Evolutionary conservation across 1,140 invertebrate genomes (phyloP).

Genomic region (Drosophila yakuba): DNA sequence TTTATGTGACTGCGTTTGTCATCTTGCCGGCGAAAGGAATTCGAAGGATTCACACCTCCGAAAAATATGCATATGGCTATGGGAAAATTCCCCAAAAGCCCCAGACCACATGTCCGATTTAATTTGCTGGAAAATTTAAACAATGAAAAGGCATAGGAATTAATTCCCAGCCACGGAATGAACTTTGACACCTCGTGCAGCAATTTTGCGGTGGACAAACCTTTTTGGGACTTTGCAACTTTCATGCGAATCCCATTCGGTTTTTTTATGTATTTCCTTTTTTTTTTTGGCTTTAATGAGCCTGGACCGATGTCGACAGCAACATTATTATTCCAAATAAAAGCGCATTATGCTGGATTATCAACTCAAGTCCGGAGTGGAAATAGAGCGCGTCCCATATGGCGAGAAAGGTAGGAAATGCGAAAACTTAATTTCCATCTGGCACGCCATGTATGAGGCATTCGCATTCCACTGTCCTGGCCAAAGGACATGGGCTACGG

Average conservation of each 20-base stretch:
- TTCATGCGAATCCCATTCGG: slow-evolving; percentile 39
- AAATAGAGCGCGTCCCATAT: slow-evolving; percentile 17
- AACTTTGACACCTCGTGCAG: slow-evolving; percentile 84
- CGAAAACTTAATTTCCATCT: slow-evolving; percentile 81
- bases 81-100: slow-evolving; percentile 4
- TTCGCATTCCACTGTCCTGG: slow-evolving; percentile 48
- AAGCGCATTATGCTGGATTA: slow-evolving; percentile 84
- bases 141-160: slow-evolving; percentile 78
- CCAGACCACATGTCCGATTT: slow-evolving; percentile 53
- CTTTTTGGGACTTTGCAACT: slow-evolving; percentile 56
- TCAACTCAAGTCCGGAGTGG: slow-evolving; percentile 57
- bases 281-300: slow-evolving; percentile 65
- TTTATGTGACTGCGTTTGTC: slow-evolving; percentile 76
- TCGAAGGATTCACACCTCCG: slow-evolving; percentile 66
- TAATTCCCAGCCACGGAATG: slow-evolving; percentile 75
- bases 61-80: slow-evolving; percentile 38
- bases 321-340: slow-evolving; percentile 85
- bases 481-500: neutral
- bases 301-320: slow-evolving; percentile 77
- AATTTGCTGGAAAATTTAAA: slow-evolving; percentile 84
- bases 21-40: slow-evolving; percentile 56
- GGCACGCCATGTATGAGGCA: slow-evolving; percentile 67
- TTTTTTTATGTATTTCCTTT: slow-evolving; percentile 21
- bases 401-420: slow-evolving; percentile 73
- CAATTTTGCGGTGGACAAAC: slow-evolving; percentile 84